Base-by-base conservation (phyloP, 2,113 vertebrate species). In the Pycnonotus jocosus region DNA sequence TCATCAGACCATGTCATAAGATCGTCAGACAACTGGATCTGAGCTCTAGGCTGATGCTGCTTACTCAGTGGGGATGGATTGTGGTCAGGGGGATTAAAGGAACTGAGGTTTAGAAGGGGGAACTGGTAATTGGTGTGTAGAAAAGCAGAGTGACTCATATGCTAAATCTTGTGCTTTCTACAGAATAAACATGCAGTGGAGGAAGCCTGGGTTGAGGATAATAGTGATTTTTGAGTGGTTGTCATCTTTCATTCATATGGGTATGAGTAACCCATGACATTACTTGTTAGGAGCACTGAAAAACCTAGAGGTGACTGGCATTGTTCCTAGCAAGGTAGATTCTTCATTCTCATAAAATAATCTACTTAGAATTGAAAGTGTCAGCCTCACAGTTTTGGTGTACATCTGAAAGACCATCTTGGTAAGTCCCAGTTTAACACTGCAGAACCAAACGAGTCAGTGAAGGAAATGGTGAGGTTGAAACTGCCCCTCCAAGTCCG, bases 51-150 rank as follows among this genome's bases (percentile, higher is more conserved):
- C 15, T 61, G 53, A 66, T 2, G 17, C n/a, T 68, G 65, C 57
- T 84, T 84, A 51, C 76, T 62, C 79, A 38, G 50, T 51, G n/a
- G n/a, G 19, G 42, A 53, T 30, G 47, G 50, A 21, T 8, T 96
- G 82, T 77, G 90, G 81, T 57, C 1, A 6, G 33, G 10, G 50
- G 30, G 9, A 53, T 76, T 95, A 66, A 92, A 84, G 91, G 91
- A 95, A 94, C 64, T 47, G 80, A 84, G 80, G 64, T 87, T 93
- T 73, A 56, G 57, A 89, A 95, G 70, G 30, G 33, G 84, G 86
- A 97, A 95, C 57, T 81, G 48, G 23, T 71, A 51, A 51, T 19
- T 86, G 69, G 44, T 7, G 3, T 68, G 48, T 23, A 74, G 60
- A 66, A 91, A 90, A 74, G 40, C 56, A 10, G 35, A 78, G 57